Base-by-base conservation (phyloP, 2,888 invertebrate genomes). In the Acheta domesticus region DNA sequence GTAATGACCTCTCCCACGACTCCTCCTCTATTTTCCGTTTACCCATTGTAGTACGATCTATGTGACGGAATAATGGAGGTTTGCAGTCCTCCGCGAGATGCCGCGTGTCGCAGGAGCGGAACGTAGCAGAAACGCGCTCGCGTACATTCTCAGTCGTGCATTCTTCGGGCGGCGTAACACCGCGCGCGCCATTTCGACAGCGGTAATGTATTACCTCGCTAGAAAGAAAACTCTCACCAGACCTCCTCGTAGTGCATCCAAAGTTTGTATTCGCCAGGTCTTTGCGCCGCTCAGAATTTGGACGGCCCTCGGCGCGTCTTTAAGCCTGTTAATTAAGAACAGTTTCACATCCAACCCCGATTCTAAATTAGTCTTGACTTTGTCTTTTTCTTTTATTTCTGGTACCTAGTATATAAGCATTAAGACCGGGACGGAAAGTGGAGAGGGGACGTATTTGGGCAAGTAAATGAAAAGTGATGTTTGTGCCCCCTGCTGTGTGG, bases 341-440 rank as follows among this genome's bases (percentile, higher is more conserved):
- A 19, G 78, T 74, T 74, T 62, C 78, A 50, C 48, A 23, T 75
- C 36, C 78, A 20, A 79, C 75, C 78, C 50, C 50, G 23, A 21
- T 50, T 49, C 76, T 76, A 79, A 79, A 79, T 79, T 79, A 79
- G 79, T 76, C 79, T 79, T 75, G 49, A 48, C 50, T 48, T 76
- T 76, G 50, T 76, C 76, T 79, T 76, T 76, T 76, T 49, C 76
- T 76, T 49, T n/a, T 49, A 74, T 75, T 50, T 75, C 76, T 62
- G 36, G 62, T 62, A n/a, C 62, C 48, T 74, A 62, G 75, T 48
- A 20, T 76, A 49, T 12, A 73, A 48, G 76, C 48, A n/a, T 76
- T 62, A 50, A 76, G 79, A 62, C 73, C 49, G 50, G 49, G 78
- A 49, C 23, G 49, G 78, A 79, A 49, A 20, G 74, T 20, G 21